These are phyloP conservation scores for Cerastis leucographa DNA, from an alignment of 2,888 invertebrate genomes.

Conservation along the genomic window DNA sequence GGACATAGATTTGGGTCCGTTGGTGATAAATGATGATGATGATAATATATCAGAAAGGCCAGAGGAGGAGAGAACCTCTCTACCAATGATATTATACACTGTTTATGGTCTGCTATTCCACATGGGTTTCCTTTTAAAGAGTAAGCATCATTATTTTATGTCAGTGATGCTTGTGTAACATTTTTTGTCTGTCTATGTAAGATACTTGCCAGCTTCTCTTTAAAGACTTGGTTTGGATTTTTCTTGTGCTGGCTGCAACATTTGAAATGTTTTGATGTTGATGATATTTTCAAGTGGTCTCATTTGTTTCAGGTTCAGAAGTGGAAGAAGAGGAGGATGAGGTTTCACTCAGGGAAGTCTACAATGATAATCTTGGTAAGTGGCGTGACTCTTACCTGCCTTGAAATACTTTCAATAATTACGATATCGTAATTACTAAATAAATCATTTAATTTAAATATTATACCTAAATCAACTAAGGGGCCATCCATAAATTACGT, in stretches of 20 bases:
- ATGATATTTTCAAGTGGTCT: slow-evolving; percentile 6
- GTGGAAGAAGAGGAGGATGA: slow-evolving; percentile 92
- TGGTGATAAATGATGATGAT: slow-evolving; percentile 83
- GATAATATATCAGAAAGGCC: slow-evolving; percentile 78
- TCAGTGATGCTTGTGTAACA: slow-evolving; percentile 69
- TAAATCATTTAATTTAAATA: neutral
- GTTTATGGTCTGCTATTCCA: slow-evolving; percentile 89
- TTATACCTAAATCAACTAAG: neutral
- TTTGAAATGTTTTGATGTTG: slow-evolving; percentile 8
- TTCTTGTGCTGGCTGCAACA: slow-evolving; percentile 36
- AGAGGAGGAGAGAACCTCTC: slow-evolving; percentile 79
- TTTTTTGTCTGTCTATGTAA: slow-evolving; percentile 45
- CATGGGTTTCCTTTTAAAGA: slow-evolving; percentile 87
- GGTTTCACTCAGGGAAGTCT: slow-evolving; percentile 93
- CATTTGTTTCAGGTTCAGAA: slow-evolving; percentile 86
- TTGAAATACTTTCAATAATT: neutral
- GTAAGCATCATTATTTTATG: slow-evolving; percentile 86
- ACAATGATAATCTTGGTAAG: slow-evolving; percentile 92
- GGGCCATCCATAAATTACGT: too few species aligned
- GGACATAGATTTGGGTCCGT: slow-evolving; percentile 85
- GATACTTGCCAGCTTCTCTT: slow-evolving; percentile 36
- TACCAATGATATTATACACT: slow-evolving; percentile 88
- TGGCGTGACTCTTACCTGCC: neutral
- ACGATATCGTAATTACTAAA: neutral
- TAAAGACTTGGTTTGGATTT: slow-evolving; percentile 35